These are phyloP conservation scores for Nebria brevicollis DNA, from an alignment of 2,888 invertebrate genomes.

Conservation along the genomic window DNA sequence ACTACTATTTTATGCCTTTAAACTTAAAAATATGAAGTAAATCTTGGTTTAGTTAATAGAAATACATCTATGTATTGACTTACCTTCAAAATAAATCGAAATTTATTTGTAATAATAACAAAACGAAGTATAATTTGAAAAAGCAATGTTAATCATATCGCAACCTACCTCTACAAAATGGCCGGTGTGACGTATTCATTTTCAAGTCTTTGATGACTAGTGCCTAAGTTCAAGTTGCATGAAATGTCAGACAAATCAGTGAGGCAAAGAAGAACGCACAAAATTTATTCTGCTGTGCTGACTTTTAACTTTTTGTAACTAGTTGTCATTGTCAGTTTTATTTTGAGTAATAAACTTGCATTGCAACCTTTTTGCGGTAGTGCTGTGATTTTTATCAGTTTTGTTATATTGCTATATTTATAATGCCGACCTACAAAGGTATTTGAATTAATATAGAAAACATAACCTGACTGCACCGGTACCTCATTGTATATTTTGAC, in stretches of 20 bases:
- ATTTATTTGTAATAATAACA: too few relatives aligned
- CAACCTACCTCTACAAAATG: too few relatives aligned
- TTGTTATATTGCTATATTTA: slow-evolving; percentile 29
- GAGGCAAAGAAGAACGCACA: neutral
- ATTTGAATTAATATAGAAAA: slow-evolving; percentile 8
- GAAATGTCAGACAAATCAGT: neutral
- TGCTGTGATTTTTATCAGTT: slow-evolving; percentile 35
- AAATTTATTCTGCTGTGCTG: slow-evolving; percentile 21
- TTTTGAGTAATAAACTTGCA: slow-evolving; percentile 22
- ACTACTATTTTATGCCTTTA: too few relatives aligned
- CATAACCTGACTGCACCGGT: neutral
- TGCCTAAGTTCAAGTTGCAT: neutral
- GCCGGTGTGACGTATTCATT: too few relatives aligned
- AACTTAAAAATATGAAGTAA: too few relatives aligned
- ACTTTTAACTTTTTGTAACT: slow-evolving; percentile 46
- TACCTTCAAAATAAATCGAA: too few relatives aligned
- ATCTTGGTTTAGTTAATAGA: too few relatives aligned
- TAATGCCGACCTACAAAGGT: slow-evolving; percentile 47
- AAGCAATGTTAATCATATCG: too few relatives aligned
- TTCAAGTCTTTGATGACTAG: too few relatives aligned
- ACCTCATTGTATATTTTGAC: neutral
- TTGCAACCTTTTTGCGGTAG: slow-evolving; percentile 20
- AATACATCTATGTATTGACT: too few relatives aligned
- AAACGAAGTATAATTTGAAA: too few relatives aligned
- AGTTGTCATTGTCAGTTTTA: slow-evolving; percentile 46